These are phyloP conservation scores for Cyprinodon tularosa DNA, from an alignment of 2,113 vertebrate genomes.

Conservation along the genomic window DNA sequence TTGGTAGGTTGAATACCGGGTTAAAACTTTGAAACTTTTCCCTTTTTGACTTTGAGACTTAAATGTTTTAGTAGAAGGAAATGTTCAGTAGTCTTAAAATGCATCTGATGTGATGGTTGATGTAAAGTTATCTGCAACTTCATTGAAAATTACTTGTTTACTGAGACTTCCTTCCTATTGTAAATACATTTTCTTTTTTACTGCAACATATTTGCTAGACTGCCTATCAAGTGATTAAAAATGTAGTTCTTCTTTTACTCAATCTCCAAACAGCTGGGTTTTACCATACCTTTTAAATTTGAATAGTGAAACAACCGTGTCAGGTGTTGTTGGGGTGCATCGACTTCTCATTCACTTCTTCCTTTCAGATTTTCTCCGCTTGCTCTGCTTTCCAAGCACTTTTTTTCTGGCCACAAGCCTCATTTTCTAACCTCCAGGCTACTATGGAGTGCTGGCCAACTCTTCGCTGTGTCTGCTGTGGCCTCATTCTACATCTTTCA, in stretches of 20 bases:
- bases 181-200: too few species aligned
- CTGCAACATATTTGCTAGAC: too few species aligned
- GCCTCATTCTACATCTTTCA: constrained; percentile 65
- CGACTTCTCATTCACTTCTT: constrained; percentile 34
- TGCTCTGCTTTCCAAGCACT: constrained; percentile 28
- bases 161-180: too few species aligned
- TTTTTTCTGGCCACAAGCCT: constrained; percentile 15
- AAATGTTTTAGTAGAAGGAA: too few species aligned
- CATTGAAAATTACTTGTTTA: too few species aligned
- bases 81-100: too few species aligned
- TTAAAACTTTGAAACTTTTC: too few species aligned
- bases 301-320: constrained; percentile 26
- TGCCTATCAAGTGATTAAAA: neutral
- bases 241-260: constrained; percentile 32
- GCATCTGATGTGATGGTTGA: too few species aligned
- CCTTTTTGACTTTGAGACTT: too few species aligned
- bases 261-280: constrained; percentile 8
- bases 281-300: constrained; percentile 20
- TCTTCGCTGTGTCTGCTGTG: constrained; percentile 31
- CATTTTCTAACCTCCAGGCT: constrained; percentile 40
- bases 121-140: too few species aligned
- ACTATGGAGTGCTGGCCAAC: constrained; percentile 37
- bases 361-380: constrained; percentile 40
- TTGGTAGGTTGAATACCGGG: too few species aligned
- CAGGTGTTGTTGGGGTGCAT: constrained; percentile 20